These are phyloP conservation scores for Papilio demoleus DNA, from an alignment of 2,888 invertebrate genomes.

Conservation along the genomic window DNA sequence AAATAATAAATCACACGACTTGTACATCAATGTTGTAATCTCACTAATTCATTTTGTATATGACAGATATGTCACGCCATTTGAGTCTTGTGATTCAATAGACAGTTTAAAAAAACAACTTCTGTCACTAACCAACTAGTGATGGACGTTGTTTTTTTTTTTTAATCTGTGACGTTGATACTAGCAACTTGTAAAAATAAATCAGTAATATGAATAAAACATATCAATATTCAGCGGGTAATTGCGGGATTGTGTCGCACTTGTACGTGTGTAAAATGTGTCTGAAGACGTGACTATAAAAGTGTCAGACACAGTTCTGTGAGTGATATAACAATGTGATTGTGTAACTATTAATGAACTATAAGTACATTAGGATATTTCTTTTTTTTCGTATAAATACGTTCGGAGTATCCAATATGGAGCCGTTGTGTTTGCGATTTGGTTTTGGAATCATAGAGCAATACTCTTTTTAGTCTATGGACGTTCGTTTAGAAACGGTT, in stretches of 20 bases:
- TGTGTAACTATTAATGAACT: constrained; percentile 77
- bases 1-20: constrained; percentile 20
- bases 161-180: constrained; percentile 20
- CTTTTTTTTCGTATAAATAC: constrained; percentile 56
- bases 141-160: constrained; percentile 10
- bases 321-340: constrained; percentile 83
- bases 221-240: constrained; percentile 62
- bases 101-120: too few species aligned
- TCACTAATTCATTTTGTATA: background rate
- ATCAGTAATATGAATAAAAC: too few species aligned
- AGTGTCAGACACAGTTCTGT: constrained; percentile 72
- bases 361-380: constrained; percentile 72
- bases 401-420: constrained; percentile 51
- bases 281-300: constrained; percentile 66
- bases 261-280: constrained; percentile 68
- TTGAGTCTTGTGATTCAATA: background rate
- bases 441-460: constrained; percentile 59
- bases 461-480: constrained; percentile 68
- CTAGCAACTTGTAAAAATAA: constrained; percentile 18
- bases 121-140: too few species aligned
- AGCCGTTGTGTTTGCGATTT: constrained; percentile 48
- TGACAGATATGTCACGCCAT: background rate
- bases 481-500: constrained; percentile 64
- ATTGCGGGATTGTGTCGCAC: constrained; percentile 59
- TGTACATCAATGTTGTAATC: background rate